Base-by-base conservation (phyloP, 1,140 invertebrate species). In the Frieseomelitta varia region DNA sequence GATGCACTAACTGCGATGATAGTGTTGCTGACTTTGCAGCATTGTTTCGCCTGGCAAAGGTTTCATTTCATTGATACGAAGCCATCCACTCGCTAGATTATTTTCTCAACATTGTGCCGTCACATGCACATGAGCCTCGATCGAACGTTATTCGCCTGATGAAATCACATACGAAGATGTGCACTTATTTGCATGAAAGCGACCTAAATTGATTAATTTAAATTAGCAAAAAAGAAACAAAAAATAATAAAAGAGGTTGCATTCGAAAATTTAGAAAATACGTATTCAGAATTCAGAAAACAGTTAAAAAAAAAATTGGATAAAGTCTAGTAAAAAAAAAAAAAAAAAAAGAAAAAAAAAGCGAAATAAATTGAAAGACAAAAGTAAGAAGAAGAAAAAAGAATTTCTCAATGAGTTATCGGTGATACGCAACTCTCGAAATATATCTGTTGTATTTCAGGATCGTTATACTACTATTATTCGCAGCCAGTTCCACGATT, bases 401-500 rank as follows among this genome's bases (percentile, higher is more conserved):
- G 0, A 63, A 81, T 79, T 47, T 34, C 53, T 65, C 11, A 47
- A 17, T 39, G 10, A 80, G 74, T 34, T 2, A 30, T 30, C 30
- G 84, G 79, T 89, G 82, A 61, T 82, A 74, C 71, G 81, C 78
- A 74, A 90, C 88, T 88, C 81, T 88, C 81, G 77, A 85, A n/a
- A 85, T 82, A 69, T 91, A 79, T 91, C 75, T 89, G 75, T 84
- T 84, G 47, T 85, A 87, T 93, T 93, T 86, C 92, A 92, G 92
- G 88, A 85, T 12, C 82, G 69, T 86, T 88, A 88, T 93, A 93
- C 93, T 94, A 91, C 93, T 95, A 95, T 94, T 95, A 95, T 94
- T 94, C 94, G 93, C 86, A 95, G 93, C 94, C 94, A 91, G 94
- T 94, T 93, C 94, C 94, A 92, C 87, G 90, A 91, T 94, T 92